Evolutionary conservation across 2,888 invertebrate genomes (phyloP).

Genomic region (Apotomis turbidana): DNA sequence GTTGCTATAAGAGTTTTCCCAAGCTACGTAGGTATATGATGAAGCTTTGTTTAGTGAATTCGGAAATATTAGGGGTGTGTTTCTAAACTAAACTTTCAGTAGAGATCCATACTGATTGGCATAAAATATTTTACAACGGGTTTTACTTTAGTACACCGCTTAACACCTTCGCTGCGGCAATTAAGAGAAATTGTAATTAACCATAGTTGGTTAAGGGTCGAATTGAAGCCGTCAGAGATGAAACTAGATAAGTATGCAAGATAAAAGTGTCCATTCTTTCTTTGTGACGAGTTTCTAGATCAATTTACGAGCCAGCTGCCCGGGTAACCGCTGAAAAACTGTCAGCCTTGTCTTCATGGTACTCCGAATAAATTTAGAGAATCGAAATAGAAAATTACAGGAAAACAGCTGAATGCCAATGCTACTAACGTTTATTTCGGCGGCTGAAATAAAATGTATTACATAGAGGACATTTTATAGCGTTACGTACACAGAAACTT

Average conservation of each 20-base stretch:
- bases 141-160: no score
- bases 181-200: no score
- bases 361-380: conserved; percentile 67
- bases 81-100: no score
- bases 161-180: no score
- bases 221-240: neutral
- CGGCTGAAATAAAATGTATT: conserved; percentile 58
- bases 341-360: conserved; percentile 67
- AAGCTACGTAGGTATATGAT: no score
- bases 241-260: neutral
- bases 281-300: conserved; percentile 49
- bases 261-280: neutral
- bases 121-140: no score
- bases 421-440: conserved; percentile 70
- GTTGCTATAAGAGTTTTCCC: no score
- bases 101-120: no score
- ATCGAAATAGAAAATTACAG: conserved; percentile 74
- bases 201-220: no score
- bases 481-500: conserved; percentile 44
- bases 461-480: conserved; percentile 50
- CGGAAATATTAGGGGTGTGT: no score
- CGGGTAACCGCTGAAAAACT: conserved; percentile 59
- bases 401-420: conserved; percentile 78
- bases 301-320: conserved; percentile 56
- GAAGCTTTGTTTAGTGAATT: no score